phyloP scores from a whole-genome alignment of 2,113 vertebrate species.

The Perca flavescens region DNA sequence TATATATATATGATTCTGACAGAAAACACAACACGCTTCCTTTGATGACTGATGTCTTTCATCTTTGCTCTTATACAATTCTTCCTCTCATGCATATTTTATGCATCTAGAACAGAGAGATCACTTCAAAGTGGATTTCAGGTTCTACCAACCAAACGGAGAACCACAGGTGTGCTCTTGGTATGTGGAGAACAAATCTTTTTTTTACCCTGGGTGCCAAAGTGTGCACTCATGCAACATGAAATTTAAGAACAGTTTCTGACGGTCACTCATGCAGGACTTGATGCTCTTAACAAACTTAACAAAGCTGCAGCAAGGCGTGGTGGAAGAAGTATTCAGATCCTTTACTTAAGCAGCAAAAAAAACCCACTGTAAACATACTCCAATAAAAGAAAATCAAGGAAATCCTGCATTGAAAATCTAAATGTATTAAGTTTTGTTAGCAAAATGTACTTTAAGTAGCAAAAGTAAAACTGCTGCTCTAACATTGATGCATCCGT shows the following conservation, averaged over 20 bases:
- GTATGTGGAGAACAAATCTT: slow-evolving; percentile 2
- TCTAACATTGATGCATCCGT: no score
- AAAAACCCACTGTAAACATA: neutral
- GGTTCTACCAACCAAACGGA: neutral
- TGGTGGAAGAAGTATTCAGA: neutral
- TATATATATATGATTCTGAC: neutral
- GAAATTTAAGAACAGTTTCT: neutral
- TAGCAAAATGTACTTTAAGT: no score
- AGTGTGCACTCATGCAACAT: neutral
- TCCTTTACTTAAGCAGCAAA: neutral
- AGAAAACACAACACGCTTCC: slow-evolving; percentile 12
- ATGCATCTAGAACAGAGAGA: neutral
- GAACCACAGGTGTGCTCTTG: slow-evolving; percentile 25
- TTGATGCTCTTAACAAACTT: neutral
- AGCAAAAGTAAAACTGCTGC: no score
- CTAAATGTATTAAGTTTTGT: no score
- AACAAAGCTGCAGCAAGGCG: neutral
- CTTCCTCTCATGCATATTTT: slow-evolving; percentile 33
- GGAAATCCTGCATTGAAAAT: no score
- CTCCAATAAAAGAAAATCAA: neutral
- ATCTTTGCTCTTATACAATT: slow-evolving; percentile 19
- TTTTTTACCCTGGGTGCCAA: neutral
- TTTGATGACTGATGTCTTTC: slow-evolving; percentile 7
- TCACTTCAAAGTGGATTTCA: slow-evolving; percentile 49
- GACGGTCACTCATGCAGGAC: slow-evolving; percentile 1